A percentile compares a stretch with the other conserved stretches of the same genome.
Evolutionary conservation across 2,888 invertebrate genomes (phyloP).

Genomic region (Phania funesta): DNA sequence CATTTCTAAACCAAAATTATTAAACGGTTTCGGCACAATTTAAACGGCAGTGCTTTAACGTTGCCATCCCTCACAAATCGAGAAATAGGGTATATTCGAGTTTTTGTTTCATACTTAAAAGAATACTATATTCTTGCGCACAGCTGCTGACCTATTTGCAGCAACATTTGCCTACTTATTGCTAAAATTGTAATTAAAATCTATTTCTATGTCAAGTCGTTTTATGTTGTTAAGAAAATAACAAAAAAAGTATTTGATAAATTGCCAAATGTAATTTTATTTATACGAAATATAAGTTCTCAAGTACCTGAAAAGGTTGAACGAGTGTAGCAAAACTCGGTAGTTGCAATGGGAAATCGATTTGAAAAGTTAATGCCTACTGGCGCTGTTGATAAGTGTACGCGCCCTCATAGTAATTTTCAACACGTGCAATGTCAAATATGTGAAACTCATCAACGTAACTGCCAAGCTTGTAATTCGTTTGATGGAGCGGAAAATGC

Average conservation of each 20-base stretch:
- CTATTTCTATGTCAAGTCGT: constrained; percentile 18
- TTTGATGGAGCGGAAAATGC: constrained; percentile 36
- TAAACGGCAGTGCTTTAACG: neutral
- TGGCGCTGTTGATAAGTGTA: constrained; percentile 59
- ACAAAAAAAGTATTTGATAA: constrained; percentile 35
- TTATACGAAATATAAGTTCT: constrained; percentile 42
- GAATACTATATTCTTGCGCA: neutral
- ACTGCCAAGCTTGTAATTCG: constrained; percentile 44
- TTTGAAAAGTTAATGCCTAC: constrained; percentile 71
- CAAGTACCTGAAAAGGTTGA: constrained; percentile 14
- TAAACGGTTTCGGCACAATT: neutral
- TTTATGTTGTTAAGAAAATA: constrained; percentile 1
- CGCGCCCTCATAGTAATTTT: constrained; percentile 14
- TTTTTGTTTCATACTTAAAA: neutral
- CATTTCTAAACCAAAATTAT: neutral
- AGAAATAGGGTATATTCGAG: no score
- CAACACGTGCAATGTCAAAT: constrained; percentile 54
- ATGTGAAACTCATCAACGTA: constrained; percentile 59
- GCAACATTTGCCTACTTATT: constrained; percentile 31
- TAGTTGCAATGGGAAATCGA: constrained; percentile 76
- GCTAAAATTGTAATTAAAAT: constrained; percentile 39
- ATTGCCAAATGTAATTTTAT: constrained; percentile 51
- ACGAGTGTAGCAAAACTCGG: constrained; percentile 7
- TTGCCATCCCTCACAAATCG: neutral
- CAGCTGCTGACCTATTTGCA: constrained; percentile 22